These are phyloP conservation scores for Caenorhabditis doughertyi DNA, from an alignment of 2,888 invertebrate species.

Conservation along the genomic window DNA sequence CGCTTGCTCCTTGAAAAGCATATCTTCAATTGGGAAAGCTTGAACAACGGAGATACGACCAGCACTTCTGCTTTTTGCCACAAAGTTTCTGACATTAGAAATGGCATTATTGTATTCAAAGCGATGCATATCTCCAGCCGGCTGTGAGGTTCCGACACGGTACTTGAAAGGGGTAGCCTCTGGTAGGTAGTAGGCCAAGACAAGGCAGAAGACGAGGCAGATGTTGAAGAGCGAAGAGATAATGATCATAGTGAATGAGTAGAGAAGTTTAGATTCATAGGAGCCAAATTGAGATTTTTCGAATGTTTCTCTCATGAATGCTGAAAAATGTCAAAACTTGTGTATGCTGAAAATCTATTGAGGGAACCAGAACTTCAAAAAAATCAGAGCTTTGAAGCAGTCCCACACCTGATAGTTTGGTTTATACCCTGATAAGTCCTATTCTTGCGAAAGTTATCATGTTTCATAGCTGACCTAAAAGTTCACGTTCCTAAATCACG, in stretches of 20 bases:
- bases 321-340: slow-evolving; percentile 15
- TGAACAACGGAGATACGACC: background rate
- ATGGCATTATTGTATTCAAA: background rate
- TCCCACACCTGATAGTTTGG: no score
- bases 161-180: background rate
- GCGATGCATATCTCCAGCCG: background rate
- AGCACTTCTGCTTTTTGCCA: background rate
- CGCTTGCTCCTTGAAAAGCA: background rate
- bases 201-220: background rate
- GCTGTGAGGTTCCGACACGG: background rate
- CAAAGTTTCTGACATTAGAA: background rate
- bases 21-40: slow-evolving; percentile 11
- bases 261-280: slow-evolving; percentile 48
- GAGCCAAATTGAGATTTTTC: slow-evolving; percentile 43
- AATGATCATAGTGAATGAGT: slow-evolving; percentile 26
- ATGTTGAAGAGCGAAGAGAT: background rate
- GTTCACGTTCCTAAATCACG: no score
- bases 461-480: no score
- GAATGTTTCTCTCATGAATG: slow-evolving; percentile 39
- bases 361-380: no score
- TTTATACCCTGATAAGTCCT: no score
- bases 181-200: background rate
- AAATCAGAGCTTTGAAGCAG: no score
- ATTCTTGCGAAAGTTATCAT: no score
- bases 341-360: background rate